phyloP scores from a whole-genome alignment of 53 echinoderm and acorn worm genomes.

The Stichopus horrens region DNA sequence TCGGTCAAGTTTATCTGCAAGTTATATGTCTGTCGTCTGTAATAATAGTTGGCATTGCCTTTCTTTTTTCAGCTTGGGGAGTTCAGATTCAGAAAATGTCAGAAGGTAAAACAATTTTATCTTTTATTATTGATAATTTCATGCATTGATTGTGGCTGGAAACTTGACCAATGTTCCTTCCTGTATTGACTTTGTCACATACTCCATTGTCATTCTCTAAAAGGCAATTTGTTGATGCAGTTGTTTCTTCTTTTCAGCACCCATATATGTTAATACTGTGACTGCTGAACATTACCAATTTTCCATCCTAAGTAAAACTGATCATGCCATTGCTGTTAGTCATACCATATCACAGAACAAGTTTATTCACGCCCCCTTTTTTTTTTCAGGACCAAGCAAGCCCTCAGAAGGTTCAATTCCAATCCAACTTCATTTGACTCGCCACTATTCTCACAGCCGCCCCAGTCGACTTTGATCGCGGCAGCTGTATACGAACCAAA shows the following conservation, averaged over 20 bases:
- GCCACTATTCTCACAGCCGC: background rate
- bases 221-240: no score
- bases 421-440: constrained; percentile 41
- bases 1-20: no score
- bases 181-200: no score
- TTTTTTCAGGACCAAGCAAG: constrained; percentile 42
- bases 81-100: background rate
- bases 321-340: no score
- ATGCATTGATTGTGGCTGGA: background rate
- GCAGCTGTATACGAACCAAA: background rate
- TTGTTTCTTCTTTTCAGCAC: background rate
- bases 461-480: background rate
- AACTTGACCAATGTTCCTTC: no score
- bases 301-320: no score
- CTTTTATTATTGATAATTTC: background rate
- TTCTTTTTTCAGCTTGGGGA: background rate
- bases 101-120: background rate
- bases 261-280: background rate
- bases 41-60: background rate
- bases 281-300: no score
- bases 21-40: no score
- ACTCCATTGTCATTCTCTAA: no score
- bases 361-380: background rate
- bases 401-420: constrained; percentile 68
- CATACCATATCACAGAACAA: background rate